Conservation (phyloP, 2,888 invertebrate genomes). For the Acleris holmiana region DNA sequence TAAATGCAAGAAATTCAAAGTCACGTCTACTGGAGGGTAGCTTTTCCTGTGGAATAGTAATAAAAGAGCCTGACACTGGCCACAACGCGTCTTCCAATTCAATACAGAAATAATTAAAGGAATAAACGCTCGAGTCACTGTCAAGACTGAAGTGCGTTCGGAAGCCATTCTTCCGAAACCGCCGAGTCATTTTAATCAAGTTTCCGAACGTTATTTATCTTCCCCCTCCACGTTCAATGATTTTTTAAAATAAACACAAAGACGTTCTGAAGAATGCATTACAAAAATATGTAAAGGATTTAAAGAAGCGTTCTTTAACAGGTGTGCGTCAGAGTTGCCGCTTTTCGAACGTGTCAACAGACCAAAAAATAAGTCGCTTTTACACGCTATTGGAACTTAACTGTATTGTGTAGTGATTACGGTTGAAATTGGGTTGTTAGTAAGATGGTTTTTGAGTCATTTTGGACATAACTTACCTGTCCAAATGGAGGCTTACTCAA, state of each 20-base stretch:
- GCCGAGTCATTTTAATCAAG: slow-evolving; percentile 73
- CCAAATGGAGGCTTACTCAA: slow-evolving; percentile 67
- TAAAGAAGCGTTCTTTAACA: slow-evolving; percentile 68
- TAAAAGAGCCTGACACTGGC: not conserved
- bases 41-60: not conserved
- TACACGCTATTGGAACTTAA: slow-evolving; percentile 16
- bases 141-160: slow-evolving; percentile 49
- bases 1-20: too few relatives aligned
- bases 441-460: slow-evolving; percentile 11
- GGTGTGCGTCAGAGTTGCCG: slow-evolving; percentile 64
- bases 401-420: slow-evolving; percentile 13
- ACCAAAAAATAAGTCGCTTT: slow-evolving; percentile 4
- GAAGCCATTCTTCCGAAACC: slow-evolving; percentile 57
- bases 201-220: slow-evolving; percentile 64
- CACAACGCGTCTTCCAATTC: slow-evolving; percentile 41
- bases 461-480: slow-evolving; percentile 43
- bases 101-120: slow-evolving; percentile 55
- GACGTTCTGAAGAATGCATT: slow-evolving; percentile 70
- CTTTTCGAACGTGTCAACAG: slow-evolving; percentile 40
- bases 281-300: slow-evolving; percentile 78
- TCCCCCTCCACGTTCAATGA: slow-evolving; percentile 51
- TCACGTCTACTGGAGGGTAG: not conserved
- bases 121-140: slow-evolving; percentile 53
- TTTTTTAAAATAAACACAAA: slow-evolving; percentile 64
- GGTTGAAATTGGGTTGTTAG: slow-evolving; percentile 40